Evolutionary conservation across 2,888 invertebrate species (phyloP).

Genomic region (Sinopyrophorus schimmeli): DNA sequence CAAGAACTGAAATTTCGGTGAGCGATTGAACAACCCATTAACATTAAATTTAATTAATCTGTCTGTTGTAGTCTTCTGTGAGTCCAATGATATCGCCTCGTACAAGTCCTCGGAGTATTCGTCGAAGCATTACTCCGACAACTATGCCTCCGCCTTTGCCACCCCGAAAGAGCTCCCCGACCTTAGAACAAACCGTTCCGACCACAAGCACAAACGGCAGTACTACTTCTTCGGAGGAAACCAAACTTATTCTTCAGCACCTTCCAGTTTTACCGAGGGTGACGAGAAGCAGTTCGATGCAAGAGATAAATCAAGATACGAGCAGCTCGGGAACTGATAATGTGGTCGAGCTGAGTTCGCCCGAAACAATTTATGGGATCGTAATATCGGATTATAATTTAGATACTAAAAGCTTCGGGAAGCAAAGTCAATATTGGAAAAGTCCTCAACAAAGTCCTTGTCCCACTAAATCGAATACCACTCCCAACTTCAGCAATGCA

Average conservation of each 20-base stretch:
- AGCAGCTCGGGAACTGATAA: constrained; percentile 32
- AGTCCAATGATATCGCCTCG: constrained; percentile 64
- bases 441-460: constrained; percentile 46
- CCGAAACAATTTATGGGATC: constrained; percentile 72
- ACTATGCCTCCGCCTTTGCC: constrained; percentile 65
- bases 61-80: constrained; percentile 53
- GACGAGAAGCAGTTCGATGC: constrained; percentile 52
- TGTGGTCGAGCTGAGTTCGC: constrained; percentile 62
- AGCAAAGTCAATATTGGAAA: constrained; percentile 41
- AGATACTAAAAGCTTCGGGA: constrained; percentile 48
- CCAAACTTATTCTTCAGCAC: constrained; percentile 36
- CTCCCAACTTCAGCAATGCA: constrained; percentile 57
- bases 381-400: constrained; percentile 67
- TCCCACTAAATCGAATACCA: constrained; percentile 62
- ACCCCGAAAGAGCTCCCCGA: constrained; percentile 61
- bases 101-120: constrained; percentile 58
- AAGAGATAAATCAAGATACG: constrained; percentile 47
- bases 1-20: constrained; percentile 57
- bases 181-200: constrained; percentile 44
- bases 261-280: constrained; percentile 37
- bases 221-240: constrained; percentile 48
- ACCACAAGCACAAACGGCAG: constrained; percentile 41
- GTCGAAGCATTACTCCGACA: constrained; percentile 52
- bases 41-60: constrained; percentile 5
- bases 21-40: constrained; percentile 35